A percentile compares a stretch with the other conserved stretches of the same genome.
Evolutionary conservation across 1,140 invertebrate species (phyloP).

Genomic region (Nixonia krombeini): DNA sequence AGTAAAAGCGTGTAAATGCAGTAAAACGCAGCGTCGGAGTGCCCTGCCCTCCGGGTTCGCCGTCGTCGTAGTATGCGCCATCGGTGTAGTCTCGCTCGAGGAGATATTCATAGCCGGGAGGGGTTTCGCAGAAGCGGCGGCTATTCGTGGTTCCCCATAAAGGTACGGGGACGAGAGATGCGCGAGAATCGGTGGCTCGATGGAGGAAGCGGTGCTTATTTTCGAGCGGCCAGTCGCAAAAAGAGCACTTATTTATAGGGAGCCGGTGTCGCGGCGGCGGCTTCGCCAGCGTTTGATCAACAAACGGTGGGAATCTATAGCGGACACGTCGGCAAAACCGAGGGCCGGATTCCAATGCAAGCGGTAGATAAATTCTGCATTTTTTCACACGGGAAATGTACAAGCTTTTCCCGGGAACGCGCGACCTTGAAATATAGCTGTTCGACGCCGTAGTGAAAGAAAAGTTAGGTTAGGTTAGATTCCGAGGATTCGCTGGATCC

Average conservation of each 20-base stretch:
- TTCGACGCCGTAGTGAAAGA: too few species aligned
- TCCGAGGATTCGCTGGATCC: too few species aligned
- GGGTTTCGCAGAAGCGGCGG: slow-evolving; percentile 43
- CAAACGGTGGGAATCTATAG: background rate
- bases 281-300: slow-evolving; percentile 12
- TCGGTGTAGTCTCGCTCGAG: slow-evolving; percentile 33
- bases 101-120: slow-evolving; percentile 46
- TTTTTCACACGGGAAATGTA: too few species aligned
- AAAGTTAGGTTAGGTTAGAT: too few species aligned
- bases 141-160: slow-evolving; percentile 53
- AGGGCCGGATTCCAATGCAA: background rate
- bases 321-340: background rate
- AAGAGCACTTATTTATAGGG: slow-evolving; percentile 34
- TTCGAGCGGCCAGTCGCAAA: slow-evolving; percentile 25
- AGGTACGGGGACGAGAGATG: slow-evolving; percentile 33
- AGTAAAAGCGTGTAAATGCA: slow-evolving; percentile 30
- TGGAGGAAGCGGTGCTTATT: slow-evolving; percentile 42
- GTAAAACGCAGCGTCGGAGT: slow-evolving; percentile 34
- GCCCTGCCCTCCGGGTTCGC: slow-evolving; percentile 36
- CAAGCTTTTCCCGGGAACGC: too few species aligned
- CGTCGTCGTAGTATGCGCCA: background rate
- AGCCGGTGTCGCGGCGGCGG: background rate
- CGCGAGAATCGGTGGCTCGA: slow-evolving; percentile 22
- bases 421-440: too few species aligned
- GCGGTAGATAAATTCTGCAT: background rate